Evolutionary conservation across 2,113 vertebrate genomes (phyloP), one percentile per base, ranked within the genome.

Genomic region (Agelaius tricolor): DNA sequence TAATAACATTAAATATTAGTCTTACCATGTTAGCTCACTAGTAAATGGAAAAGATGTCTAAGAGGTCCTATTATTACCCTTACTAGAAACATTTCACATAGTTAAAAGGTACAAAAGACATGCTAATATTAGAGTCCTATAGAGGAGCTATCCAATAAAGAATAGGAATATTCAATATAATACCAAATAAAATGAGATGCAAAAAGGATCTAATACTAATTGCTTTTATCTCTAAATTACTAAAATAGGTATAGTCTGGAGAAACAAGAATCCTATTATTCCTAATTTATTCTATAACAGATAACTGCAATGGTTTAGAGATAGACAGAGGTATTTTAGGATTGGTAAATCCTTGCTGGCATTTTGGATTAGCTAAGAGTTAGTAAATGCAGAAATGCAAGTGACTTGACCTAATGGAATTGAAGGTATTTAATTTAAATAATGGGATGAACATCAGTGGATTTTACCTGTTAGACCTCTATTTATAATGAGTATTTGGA

Each of bases 1-100:
- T 98, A 97, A 96, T 97, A 95, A 90, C 81, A 94, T 97, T 95
- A 97, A 97, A 96, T 97, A 96, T 97, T 98, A 97, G 93, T 67
- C 94, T 98, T 96, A 93, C 87, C 87, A 44, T 94, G 84, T 96
- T 97, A 97, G 71, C 82, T 93, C 91, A 96, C 87, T 91, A 78
- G 92, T 83, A 95, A 97, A 95, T 96, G 92, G 83, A 96, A 90
- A 97, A 83, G 85, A 95, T 81, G 84, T 93, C 88, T 97, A 95
- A 92, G 93, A 95, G 95, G 87, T 94, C 78, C 66, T 97, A 94
- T 94, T 96, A 93, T 92, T 97, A 97, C 87, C 80, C 78, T 95
- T 96, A 96, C 78, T 96, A 66, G 69, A 97, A 89, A 71, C 10
- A 77, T 94, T 96, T 93, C 81, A 97, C 87, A 84, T 86, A 75